Conservation (phyloP, 2,888 invertebrate genomes). For the Polymixis flavicincta region DNA sequence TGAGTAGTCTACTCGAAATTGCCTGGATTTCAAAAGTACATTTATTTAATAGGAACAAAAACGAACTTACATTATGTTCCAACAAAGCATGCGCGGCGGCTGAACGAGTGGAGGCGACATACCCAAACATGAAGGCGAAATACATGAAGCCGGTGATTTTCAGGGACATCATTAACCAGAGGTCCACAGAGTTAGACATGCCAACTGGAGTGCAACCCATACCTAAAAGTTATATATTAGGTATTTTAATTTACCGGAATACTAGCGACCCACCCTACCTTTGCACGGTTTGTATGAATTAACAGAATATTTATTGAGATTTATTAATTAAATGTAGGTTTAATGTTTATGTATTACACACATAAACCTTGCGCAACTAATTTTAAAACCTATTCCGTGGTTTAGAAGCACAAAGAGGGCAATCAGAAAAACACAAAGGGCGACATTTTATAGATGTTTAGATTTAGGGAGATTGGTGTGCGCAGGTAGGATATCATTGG, state of each 20-base stretch:
- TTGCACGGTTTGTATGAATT: not conserved
- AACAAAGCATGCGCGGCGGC: slow-evolving; percentile 80
- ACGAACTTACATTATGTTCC: slow-evolving; percentile 80
- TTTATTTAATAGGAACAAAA: not conserved
- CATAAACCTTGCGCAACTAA: not conserved
- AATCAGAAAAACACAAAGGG: not conserved
- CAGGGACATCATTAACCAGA: slow-evolving; percentile 77
- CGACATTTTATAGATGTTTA: not conserved
- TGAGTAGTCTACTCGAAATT: not conserved
- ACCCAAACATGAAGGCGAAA: slow-evolving; percentile 87
- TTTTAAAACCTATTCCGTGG: not conserved
- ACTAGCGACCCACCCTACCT: not conserved
- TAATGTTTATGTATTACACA: not conserved
- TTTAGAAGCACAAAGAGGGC: not conserved
- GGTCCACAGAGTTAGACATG: slow-evolving; percentile 72
- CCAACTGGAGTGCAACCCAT: slow-evolving; percentile 81
- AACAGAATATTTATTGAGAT: not conserved
- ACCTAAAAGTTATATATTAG: slow-evolving; percentile 67
- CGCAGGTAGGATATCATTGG: not conserved
- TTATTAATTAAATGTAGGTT: not conserved
- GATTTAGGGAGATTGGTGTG: not conserved
- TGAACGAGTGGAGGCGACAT: slow-evolving; percentile 82
- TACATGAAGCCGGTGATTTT: slow-evolving; percentile 81
- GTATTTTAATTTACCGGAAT: not conserved
- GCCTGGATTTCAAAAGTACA: not conserved